phyloP scores from a whole-genome alignment of 2,888 invertebrate genomes.

The Epiblema foenella region DNA sequence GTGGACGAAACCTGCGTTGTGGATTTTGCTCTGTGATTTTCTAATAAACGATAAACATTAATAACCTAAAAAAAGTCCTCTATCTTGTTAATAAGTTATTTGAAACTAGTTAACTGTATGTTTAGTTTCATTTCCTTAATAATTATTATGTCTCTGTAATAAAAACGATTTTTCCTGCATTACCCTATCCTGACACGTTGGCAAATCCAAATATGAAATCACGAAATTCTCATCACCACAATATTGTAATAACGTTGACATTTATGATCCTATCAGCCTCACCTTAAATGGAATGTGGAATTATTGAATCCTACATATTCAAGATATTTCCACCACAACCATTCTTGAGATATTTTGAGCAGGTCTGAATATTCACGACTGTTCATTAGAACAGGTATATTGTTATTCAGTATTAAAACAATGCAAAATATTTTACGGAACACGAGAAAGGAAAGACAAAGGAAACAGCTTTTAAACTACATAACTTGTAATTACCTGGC shows the following conservation, averaged over 20 bases:
- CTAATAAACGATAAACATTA: too few relatives aligned
- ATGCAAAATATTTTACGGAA: conserved; percentile 40
- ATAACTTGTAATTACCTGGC: conserved; percentile 42
- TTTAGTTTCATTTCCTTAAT: neutral
- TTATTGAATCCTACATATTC: conserved; percentile 32
- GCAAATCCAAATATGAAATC: neutral
- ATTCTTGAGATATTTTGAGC: conserved; percentile 22
- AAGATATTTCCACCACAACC: conserved; percentile 34
- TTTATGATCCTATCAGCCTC: conserved; percentile 19
- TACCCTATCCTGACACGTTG: too few relatives aligned
- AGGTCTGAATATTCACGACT: conserved; percentile 33
- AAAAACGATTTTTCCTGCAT: neutral
- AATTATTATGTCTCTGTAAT: neutral
- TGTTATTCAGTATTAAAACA: conserved; percentile 41
- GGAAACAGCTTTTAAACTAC: conserved; percentile 41
- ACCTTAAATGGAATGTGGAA: conserved; percentile 30
- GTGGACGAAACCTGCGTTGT: too few relatives aligned
- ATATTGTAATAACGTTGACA: conserved; percentile 22
- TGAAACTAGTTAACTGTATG: neutral
- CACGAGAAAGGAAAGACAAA: conserved; percentile 38
- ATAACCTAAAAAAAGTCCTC: too few relatives aligned
- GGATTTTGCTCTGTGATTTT: too few relatives aligned
- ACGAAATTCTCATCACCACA: conserved; percentile 12
- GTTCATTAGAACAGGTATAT: conserved; percentile 39
- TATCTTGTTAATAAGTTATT: neutral